These are phyloP conservation scores for Acestrorhynchus altus DNA, from an alignment of 2,797 vertebrate species.

Conservation along the genomic window DNA sequence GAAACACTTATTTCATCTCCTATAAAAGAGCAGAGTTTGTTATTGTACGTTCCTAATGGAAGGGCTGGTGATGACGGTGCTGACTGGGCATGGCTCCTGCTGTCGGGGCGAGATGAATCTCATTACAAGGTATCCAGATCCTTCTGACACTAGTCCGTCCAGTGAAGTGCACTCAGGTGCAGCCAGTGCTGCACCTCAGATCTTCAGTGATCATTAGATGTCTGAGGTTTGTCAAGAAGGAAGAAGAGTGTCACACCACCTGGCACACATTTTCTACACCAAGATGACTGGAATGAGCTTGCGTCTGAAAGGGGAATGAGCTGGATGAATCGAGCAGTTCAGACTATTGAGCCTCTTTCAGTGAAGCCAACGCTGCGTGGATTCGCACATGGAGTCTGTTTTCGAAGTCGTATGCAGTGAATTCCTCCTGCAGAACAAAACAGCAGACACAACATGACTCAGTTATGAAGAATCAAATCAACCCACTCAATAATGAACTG, in stretches of 20 bases:
- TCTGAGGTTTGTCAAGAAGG: neutral
- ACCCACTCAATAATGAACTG: too few relatives aligned
- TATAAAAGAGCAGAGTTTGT: too few relatives aligned
- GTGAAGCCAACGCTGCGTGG: slow-evolving; percentile 91
- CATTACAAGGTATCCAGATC: neutral
- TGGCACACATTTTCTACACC: neutral
- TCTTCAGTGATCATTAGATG: neutral
- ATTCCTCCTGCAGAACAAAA: slow-evolving; percentile 85
- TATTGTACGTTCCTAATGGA: neutral
- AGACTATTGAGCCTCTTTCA: slow-evolving; percentile 73
- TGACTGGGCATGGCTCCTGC: neutral
- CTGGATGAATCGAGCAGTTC: neutral
- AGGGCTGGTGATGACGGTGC: neutral
- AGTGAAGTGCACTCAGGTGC: neutral
- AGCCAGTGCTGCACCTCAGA: neutral
- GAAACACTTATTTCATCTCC: neutral
- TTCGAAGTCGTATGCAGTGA: slow-evolving; percentile 94
- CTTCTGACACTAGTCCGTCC: neutral
- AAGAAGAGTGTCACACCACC: too few relatives aligned
- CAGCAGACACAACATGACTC: neutral
- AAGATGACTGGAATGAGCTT: neutral
- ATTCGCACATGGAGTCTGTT: slow-evolving; percentile 96
- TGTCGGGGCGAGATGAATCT: neutral
- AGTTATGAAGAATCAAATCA: neutral
- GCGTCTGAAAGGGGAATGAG: neutral